Percentiles rank a stretch among this genome's conserved stretches.
Evolutionary conservation across 2,888 invertebrate genomes (phyloP).

Genomic region (Ectemnius lituratus): DNA sequence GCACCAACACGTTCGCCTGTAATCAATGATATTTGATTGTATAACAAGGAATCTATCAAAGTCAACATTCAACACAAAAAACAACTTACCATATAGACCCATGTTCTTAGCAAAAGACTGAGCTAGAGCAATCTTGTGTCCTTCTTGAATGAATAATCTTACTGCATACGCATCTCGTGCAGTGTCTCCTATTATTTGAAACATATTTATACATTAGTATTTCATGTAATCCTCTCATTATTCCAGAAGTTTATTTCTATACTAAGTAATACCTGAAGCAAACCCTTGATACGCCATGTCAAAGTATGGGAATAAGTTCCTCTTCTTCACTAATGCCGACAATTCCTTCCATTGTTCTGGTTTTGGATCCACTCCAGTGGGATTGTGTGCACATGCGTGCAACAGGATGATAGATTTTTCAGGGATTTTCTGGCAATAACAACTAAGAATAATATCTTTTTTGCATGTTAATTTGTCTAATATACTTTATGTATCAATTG

Average conservation of each 20-base stretch:
- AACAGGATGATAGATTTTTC: slow-evolving; percentile 92
- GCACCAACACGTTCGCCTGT: slow-evolving; percentile 96
- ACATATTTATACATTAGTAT: slow-evolving; percentile 4
- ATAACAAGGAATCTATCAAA: too few species aligned
- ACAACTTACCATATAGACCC: slow-evolving; percentile 86
- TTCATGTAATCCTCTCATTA: slow-evolving; percentile 11
- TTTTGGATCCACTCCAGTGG: slow-evolving; percentile 95
- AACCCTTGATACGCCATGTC: slow-evolving; percentile 99
- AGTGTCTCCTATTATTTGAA: slow-evolving; percentile 82
- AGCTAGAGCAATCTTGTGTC: slow-evolving; percentile 90
- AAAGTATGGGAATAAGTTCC: slow-evolving; percentile 93
- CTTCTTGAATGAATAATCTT: slow-evolving; percentile 91
- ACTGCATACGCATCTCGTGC: slow-evolving; percentile 93
- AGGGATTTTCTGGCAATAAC: slow-evolving; percentile 88
- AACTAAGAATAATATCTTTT: neutral
- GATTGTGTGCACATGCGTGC: slow-evolving; percentile 99
- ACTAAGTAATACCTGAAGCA: slow-evolving; percentile 83
- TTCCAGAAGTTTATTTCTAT: neutral
- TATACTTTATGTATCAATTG: neutral
- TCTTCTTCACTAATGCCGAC: slow-evolving; percentile 88
- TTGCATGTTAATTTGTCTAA: slow-evolving; percentile 19
- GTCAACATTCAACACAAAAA: slow-evolving; percentile 3
- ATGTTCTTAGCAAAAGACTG: slow-evolving; percentile 99
- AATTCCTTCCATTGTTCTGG: slow-evolving; percentile 94
- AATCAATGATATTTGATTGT: slow-evolving; percentile 15